Percentiles rank a stretch among this genome's conserved stretches.
These are phyloP conservation scores for Acinonyx jubatus DNA, from an alignment of 2,113 vertebrate species.

Conservation along the genomic window DNA sequence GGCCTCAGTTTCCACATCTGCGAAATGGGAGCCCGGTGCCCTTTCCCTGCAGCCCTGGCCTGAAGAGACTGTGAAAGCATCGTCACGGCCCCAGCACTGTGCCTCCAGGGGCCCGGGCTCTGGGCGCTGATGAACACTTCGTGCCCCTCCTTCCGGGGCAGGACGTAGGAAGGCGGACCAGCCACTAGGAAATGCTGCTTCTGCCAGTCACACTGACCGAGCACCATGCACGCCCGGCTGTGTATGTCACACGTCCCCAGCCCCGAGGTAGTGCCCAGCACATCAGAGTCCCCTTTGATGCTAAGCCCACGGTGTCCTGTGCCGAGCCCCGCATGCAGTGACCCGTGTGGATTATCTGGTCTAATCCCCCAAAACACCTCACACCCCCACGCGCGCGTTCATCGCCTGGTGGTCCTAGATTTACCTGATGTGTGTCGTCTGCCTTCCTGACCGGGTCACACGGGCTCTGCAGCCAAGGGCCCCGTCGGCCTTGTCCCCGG, in stretches of 20 bases:
- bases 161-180: background rate
- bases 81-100: rapidly evolving
- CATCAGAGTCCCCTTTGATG: background rate
- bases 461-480: rapidly evolving
- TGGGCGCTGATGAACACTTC: background rate
- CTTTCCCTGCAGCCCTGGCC: background rate
- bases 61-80: background rate
- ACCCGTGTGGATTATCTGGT: background rate
- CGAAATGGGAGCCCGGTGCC: background rate
- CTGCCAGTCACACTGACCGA: background rate
- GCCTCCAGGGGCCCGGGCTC: background rate
- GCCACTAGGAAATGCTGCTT: background rate
- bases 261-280: background rate
- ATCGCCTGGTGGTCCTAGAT: rapidly evolving
- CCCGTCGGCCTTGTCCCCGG: rapidly evolving
- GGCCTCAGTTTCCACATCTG: background rate
- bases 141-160: background rate
- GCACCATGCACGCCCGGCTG: rapidly evolving
- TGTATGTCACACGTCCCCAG: background rate
- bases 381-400: rapidly evolving
- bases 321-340: rapidly evolving
- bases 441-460: background rate
- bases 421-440: background rate
- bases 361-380: background rate
- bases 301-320: background rate